Base-by-base conservation (phyloP, 1,140 invertebrate species). In the Homarus americanus region DNA sequence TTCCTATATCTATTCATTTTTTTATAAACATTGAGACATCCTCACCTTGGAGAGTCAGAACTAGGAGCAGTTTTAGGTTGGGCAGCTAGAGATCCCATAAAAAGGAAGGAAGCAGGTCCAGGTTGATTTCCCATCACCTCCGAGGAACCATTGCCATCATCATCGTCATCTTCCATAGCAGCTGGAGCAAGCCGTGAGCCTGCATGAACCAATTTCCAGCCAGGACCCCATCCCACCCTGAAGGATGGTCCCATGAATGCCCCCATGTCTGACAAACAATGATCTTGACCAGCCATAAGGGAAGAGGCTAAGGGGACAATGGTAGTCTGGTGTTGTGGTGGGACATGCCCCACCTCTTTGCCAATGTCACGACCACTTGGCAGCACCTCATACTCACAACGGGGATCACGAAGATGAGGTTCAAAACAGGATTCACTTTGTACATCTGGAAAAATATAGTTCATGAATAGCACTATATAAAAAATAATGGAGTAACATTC, bases 151-250 rank as follows among this genome's bases (percentile, higher is more conserved):
- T 66, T 58, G 38, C 72, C 86, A 15, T 78, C 79, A 1, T 79
- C 79, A 49, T 49, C 28, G 17, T 24, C 75, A 12, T 73, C 83
- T 5, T 49, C 58, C 9, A 44, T 75, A 2, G n/a, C 24, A 9
- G 58, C 28, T 58, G 82, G 44, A 1, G 85, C 75, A 15, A 92
- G 44, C 12, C n/a, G n/a, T 9, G 72, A 72, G 12, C 90, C 92
- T 63, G 75, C 76, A 49, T 93, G 91, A 7, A 95, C 95, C 10
- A 98, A 93, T 0, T 95, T 95, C 91, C 96, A 95, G n/a, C 95
- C 95, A 0, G 96, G 96, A 0, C 96, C 96, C 96, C 97, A 98
- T 0, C 96, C 97, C 0, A 97, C 95, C 93, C 97, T 96, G 89
- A 96, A 97, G 83, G 96, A 96, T 3, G 96, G 95, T 0, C 96